Percentiles rank a stretch among this genome's conserved stretches.
Conservation (phyloP, 2,888 invertebrate genomes). For the Torymus tubicola region DNA sequence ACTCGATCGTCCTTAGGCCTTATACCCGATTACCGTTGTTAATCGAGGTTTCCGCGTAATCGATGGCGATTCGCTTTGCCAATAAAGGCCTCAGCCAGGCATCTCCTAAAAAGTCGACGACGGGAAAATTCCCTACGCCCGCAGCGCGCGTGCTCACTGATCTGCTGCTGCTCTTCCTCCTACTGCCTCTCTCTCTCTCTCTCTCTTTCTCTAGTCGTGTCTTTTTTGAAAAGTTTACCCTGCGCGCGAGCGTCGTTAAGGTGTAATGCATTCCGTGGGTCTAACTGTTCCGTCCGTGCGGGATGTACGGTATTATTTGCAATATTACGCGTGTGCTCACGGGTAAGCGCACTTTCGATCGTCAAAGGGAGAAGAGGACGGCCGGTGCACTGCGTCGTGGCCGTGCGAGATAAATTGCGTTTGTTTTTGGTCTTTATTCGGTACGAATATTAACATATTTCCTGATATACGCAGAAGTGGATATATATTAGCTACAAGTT, state of each 20-base stretch:
- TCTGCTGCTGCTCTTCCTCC: not conserved
- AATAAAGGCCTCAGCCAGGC: slow-evolving; percentile 47
- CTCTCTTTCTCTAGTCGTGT: not conserved
- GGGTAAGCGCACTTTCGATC: slow-evolving; percentile 1
- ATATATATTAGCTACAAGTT: not conserved
- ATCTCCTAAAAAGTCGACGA: slow-evolving; percentile 54
- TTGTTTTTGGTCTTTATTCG: slow-evolving; percentile 11
- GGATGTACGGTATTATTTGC: slow-evolving; percentile 22
- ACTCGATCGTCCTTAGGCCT: slow-evolving; percentile 62
- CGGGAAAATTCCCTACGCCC: slow-evolving; percentile 29
- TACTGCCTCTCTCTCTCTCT: not conserved
- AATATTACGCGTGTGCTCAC: slow-evolving; percentile 12
- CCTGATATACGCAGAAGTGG: not conserved
- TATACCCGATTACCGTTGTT: slow-evolving; percentile 64
- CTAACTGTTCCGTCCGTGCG: slow-evolving; percentile 42
- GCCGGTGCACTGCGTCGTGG: not conserved
- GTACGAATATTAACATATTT: slow-evolving; percentile 6
- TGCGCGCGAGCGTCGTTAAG: slow-evolving; percentile 41
- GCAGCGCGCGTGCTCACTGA: not conserved
- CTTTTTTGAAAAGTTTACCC: slow-evolving; percentile 44
- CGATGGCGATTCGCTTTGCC: slow-evolving; percentile 55
- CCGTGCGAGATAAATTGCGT: not conserved
- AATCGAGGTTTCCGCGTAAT: slow-evolving; percentile 62
- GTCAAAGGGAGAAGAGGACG: not conserved
- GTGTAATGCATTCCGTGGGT: slow-evolving; percentile 44